These are phyloP conservation scores for Antheraea assamensis DNA, from an alignment of 2,888 invertebrate genomes.

Conservation along the genomic window DNA sequence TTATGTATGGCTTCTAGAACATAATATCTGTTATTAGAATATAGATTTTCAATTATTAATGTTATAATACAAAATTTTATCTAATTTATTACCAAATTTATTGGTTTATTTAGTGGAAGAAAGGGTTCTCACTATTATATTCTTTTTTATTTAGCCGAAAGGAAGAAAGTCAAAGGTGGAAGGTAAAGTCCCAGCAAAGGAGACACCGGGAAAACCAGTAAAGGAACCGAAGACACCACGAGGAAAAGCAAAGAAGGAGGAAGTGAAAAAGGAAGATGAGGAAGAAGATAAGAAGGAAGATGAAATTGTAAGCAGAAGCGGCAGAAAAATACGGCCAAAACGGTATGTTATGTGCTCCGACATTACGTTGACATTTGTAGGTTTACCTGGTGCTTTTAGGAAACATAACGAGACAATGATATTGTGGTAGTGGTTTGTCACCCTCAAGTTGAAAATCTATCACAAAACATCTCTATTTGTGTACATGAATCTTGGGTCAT, in stretches of 20 bases:
- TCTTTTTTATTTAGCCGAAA: slow-evolving; percentile 41
- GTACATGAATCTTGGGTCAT: too few relatives aligned
- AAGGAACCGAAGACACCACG: slow-evolving; percentile 70
- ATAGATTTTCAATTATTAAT: neutral
- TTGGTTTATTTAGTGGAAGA: neutral
- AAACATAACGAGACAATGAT: too few relatives aligned
- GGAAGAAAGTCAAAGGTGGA: slow-evolving; percentile 49
- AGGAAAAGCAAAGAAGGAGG: slow-evolving; percentile 63
- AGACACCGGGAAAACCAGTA: slow-evolving; percentile 41
- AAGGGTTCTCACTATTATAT: neutral
- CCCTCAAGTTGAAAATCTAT: too few relatives aligned
- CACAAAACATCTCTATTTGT: too few relatives aligned
- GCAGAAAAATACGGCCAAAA: slow-evolving; percentile 88
- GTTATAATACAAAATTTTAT: neutral
- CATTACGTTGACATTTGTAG: too few relatives aligned
- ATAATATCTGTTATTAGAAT: neutral
- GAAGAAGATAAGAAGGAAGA: slow-evolving; percentile 66
- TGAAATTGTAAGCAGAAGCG: slow-evolving; percentile 86
- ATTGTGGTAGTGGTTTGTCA: too few relatives aligned
- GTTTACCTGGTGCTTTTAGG: too few relatives aligned
- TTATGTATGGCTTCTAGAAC: neutral
- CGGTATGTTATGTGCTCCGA: slow-evolving; percentile 51
- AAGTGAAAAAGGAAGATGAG: slow-evolving; percentile 45
- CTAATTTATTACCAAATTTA: neutral
- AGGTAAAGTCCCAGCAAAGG: slow-evolving; percentile 36